A percentile compares a stretch with the other conserved stretches of the same genome.
Conservation (phyloP, 2,797 vertebrate genomes). For the Perodicticus potto region DNA sequence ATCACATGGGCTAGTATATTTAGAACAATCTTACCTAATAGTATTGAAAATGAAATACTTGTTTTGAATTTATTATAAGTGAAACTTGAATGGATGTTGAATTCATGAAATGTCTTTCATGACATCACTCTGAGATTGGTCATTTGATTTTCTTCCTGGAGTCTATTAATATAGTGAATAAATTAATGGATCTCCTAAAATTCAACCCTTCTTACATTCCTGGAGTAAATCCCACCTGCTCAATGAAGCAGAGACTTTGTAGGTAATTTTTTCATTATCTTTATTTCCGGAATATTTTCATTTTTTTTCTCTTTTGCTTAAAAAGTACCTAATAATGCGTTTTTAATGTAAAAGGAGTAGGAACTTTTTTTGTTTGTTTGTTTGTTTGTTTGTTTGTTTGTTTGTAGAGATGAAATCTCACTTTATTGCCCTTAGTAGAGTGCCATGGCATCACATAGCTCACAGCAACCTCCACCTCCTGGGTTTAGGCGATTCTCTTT, state of each 20-base stretch:
- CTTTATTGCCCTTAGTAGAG: too few species aligned
- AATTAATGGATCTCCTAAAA: background rate
- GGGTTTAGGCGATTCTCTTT: too few species aligned
- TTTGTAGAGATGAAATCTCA: too few species aligned
- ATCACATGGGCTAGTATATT: background rate
- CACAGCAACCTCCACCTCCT: too few species aligned
- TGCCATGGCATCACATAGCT: too few species aligned
- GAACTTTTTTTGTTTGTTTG: background rate
- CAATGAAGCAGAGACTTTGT: background rate
- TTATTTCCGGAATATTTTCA: constrained; percentile 53
- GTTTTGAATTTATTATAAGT: constrained; percentile 53
- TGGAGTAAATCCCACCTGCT: background rate
- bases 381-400: too few species aligned
- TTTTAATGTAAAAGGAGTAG: background rate
- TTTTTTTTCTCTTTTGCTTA: background rate
- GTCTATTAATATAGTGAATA: background rate
- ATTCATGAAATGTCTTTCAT: constrained; percentile 25
- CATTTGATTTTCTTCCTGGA: constrained; percentile 12
- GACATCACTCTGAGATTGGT: background rate
- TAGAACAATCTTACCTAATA: background rate
- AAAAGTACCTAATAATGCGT: background rate
- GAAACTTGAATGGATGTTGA: constrained; percentile 19
- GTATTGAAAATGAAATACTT: background rate
- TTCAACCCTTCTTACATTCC: background rate
- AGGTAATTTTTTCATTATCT: background rate